Percentiles rank a stretch among this genome's conserved stretches.
Conservation (phyloP, 2,888 invertebrate genomes). For the Idaea straminata region DNA sequence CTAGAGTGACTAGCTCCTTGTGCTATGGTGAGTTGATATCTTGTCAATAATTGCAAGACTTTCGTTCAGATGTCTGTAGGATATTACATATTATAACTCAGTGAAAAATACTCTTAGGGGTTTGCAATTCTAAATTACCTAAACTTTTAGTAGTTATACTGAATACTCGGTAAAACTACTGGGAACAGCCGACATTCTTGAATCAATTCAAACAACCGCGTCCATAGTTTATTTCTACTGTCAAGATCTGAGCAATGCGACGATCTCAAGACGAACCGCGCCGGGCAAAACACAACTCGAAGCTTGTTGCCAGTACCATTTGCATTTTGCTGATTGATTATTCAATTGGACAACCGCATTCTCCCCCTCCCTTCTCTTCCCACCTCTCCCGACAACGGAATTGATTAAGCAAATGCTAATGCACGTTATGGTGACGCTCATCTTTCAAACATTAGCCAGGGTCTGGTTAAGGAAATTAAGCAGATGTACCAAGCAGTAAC, state of each 20-base stretch:
- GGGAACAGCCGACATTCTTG: not conserved
- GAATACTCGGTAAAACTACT: not conserved
- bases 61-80: no score
- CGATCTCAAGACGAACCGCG: conserved; percentile 14
- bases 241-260: not conserved
- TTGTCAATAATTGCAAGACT: no score
- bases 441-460: conserved; percentile 30
- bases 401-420: conserved; percentile 71
- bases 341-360: conserved; percentile 64
- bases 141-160: not conserved
- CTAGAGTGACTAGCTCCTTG: no score
- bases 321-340: conserved; percentile 76
- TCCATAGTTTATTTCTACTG: not conserved
- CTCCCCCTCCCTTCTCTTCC: conserved; percentile 26
- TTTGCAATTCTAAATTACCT: no score
- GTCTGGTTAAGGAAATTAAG: conserved; percentile 15
- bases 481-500: conserved; percentile 14
- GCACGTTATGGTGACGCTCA: conserved; percentile 48
- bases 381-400: conserved; percentile 45
- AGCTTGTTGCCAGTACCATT: conserved; percentile 69
- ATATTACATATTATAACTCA: no score
- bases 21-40: no score
- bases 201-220: not conserved
- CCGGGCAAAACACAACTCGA: conserved; percentile 41
- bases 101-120: no score